Percentiles rank a stretch among this genome's conserved stretches.
Evolutionary conservation across 2,797 vertebrate species (phyloP).

Genomic region (Malurus leucopterus): DNA sequence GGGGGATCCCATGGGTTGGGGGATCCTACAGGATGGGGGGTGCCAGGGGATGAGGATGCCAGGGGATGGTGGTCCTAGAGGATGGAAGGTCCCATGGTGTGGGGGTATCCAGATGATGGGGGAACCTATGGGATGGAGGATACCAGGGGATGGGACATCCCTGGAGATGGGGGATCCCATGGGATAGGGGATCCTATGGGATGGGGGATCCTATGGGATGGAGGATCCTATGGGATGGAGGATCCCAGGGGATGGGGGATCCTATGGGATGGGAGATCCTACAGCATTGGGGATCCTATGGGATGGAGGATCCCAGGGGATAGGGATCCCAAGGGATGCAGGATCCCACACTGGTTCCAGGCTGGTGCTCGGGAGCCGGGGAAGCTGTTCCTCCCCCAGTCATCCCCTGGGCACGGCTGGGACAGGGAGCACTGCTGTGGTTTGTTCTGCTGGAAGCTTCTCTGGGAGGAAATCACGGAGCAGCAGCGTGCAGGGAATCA

Average conservation of each 20-base stretch:
- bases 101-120: no score
- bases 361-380: neutral
- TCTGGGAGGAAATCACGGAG: neutral
- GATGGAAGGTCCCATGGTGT: no score
- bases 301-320: neutral
- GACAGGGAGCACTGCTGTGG: neutral
- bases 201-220: no score
- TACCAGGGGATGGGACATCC: neutral
- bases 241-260: no score
- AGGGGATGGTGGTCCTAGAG: neutral
- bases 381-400: neutral
- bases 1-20: neutral
- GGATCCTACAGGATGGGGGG: neutral
- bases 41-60: accelerated
- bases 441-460: neutral
- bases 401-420: no score
- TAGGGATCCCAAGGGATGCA: neutral
- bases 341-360: neutral
- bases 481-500: neutral
- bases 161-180: no score
- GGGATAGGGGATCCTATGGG: neutral
- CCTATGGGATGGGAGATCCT: neutral
- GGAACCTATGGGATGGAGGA: no score
- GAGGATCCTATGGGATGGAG: neutral
- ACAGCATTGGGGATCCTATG: neutral